Conservation (phyloP, 2,888 invertebrate genomes). For the Lasioglossum lativentre region DNA sequence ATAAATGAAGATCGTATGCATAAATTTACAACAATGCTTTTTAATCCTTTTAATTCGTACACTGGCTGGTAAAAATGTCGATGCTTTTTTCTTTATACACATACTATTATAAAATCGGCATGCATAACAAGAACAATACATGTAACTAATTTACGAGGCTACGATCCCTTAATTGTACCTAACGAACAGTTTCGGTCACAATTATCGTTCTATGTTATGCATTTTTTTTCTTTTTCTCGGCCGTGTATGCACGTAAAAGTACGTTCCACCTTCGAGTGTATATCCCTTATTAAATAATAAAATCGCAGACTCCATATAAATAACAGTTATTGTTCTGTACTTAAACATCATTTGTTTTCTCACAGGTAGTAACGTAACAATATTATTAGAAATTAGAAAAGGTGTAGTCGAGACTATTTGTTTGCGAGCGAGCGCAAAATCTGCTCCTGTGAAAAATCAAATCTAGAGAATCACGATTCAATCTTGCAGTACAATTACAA, state of each 20-base stretch:
- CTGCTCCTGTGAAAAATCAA: conserved; percentile 2
- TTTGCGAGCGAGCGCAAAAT: conserved; percentile 16
- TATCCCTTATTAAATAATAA: conserved; percentile 48
- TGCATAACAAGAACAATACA: conserved; percentile 25
- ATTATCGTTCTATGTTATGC: conserved; percentile 33
- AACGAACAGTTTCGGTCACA: conserved; percentile 11
- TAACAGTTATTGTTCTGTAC: conserved; percentile 51
- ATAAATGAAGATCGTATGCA: conserved; percentile 23
- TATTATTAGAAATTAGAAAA: conserved; percentile 38
- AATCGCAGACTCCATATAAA: conserved; percentile 43
- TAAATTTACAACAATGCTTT: conserved; percentile 49
- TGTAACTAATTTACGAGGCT: conserved; percentile 23
- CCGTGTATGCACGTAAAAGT: not conserved
- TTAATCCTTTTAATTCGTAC: conserved; percentile 57
- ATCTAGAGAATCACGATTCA: not conserved
- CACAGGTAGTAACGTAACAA: conserved; percentile 44
- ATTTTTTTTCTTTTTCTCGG: not conserved
- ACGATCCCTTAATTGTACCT: conserved; percentile 20
- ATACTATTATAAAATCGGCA: conserved; percentile 19
- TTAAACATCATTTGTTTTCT: conserved; percentile 43
- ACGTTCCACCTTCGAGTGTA: not conserved
- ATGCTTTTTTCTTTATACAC: conserved; percentile 35
- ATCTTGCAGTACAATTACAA: not conserved
- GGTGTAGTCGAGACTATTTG: conserved; percentile 7
- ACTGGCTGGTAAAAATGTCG: conserved; percentile 51